phyloP scores from a whole-genome alignment of 2,888 invertebrate genomes.

The Microplitis deprimator region DNA sequence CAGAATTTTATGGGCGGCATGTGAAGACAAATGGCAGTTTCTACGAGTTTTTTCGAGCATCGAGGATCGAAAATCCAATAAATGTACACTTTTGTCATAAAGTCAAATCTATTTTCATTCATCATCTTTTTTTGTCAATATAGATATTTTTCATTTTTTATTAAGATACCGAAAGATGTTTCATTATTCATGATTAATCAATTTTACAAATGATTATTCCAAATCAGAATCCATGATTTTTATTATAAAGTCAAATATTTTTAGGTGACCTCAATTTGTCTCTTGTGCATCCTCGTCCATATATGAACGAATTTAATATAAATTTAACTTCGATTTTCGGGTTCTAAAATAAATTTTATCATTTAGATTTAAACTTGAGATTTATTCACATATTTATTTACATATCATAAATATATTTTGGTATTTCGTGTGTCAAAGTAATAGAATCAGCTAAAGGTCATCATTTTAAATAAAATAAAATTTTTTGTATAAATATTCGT shows the following conservation, averaged over 20 bases:
- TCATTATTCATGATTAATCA: slow-evolving; percentile 48
- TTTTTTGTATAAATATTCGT: too few species aligned
- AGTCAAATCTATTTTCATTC: slow-evolving; percentile 30
- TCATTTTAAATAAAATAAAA: too few species aligned
- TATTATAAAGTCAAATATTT: slow-evolving; percentile 54
- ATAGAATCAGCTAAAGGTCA: neutral
- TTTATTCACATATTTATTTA: slow-evolving; percentile 5
- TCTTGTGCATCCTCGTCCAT: slow-evolving; percentile 8
- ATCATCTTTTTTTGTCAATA: neutral
- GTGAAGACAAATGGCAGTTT: slow-evolving; percentile 29
- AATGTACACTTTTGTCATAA: slow-evolving; percentile 4
- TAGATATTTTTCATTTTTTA: neutral
- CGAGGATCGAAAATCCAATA: slow-evolving; percentile 14
- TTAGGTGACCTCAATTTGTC: slow-evolving; percentile 47
- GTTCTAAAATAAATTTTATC: neutral
- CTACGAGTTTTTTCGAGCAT: slow-evolving; percentile 23
- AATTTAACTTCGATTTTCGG: slow-evolving; percentile 29
- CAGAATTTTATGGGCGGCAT: slow-evolving; percentile 18
- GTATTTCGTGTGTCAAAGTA: slow-evolving; percentile 3
- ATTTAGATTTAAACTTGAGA: neutral
- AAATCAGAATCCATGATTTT: slow-evolving; percentile 42
- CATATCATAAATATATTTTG: slow-evolving; percentile 21
- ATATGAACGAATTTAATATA: neutral
- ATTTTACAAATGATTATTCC: slow-evolving; percentile 43
- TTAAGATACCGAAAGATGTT: neutral